Percentiles rank a stretch among this genome's conserved stretches.
These are phyloP conservation scores for Drosophila anceps DNA, from an alignment of 2,888 invertebrate genomes.

Conservation along the genomic window DNA sequence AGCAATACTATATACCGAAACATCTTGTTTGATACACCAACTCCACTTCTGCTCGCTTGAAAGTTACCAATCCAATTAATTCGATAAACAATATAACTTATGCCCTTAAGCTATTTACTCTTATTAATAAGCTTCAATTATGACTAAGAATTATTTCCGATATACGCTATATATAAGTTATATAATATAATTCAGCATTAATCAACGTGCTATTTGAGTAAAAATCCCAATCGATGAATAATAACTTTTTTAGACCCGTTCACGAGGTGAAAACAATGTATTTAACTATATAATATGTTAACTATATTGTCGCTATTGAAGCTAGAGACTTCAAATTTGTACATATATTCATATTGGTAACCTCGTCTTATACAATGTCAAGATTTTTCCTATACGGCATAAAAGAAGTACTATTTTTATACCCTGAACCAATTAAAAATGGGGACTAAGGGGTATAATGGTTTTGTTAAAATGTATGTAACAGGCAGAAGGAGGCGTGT, in stretches of 20 bases:
- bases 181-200: not conserved
- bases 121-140: not conserved
- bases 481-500: too few relatives aligned
- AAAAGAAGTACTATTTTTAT: too few relatives aligned
- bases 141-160: not conserved
- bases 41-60: not conserved
- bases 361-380: too few relatives aligned
- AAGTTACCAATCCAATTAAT: not conserved
- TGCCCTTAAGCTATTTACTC: not conserved
- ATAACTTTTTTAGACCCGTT: not conserved
- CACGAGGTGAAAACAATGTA: too few relatives aligned
- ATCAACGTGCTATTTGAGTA: not conserved
- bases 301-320: too few relatives aligned
- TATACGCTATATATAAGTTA: not conserved
- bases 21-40: conserved; percentile 13
- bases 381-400: too few relatives aligned
- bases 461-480: too few relatives aligned
- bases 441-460: too few relatives aligned
- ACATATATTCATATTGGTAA: too few relatives aligned
- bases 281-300: too few relatives aligned
- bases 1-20: conserved; percentile 11
- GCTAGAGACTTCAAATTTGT: too few relatives aligned
- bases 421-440: too few relatives aligned
- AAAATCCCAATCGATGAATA: not conserved
- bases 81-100: not conserved